Base-by-base conservation (phyloP, 2,113 vertebrate genomes). In the Scomber scombrus region DNA sequence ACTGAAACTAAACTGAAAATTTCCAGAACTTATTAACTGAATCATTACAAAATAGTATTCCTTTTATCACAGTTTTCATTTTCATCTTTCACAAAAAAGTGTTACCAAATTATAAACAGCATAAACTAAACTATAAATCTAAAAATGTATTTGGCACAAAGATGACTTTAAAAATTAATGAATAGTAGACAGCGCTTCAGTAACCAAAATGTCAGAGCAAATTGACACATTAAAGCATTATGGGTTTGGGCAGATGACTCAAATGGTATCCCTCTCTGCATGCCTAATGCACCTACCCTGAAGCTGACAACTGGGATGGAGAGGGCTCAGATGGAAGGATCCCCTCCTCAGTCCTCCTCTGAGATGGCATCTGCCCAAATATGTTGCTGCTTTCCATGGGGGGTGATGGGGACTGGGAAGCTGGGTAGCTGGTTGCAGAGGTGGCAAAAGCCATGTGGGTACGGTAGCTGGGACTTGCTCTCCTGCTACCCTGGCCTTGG, bases 251-350 rank as follows among this genome's bases (percentile, higher is more conserved):
- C 87, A 88, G 86, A 93, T 93, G 90, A 87, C 58, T 89, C 52
- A 83, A 88, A 91, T 89, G 82, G 69, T 68, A 72, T 92, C 81
- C 85, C 79, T 90, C 67, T 79, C 85, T 91, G 74, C 65, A 92
- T 91, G 89, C 86, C 91, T 91, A 84, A 2, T 80, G 88, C 93
- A 98, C 98, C 97, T 97, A 98, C 98, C 98, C 97, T 95, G 97
- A 96, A 96, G 97, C 84, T 88, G 97, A 96, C 95, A 97, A 96
- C 85, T 97, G 97, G 89, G 97, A 95, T 90, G 96, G 94, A 82
- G 98, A 97, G 80, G 95, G 94, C 94, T 98, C 97, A 57, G 97
- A 97, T 89, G 97, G 95, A 95, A 98, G 97, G 86, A 97, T 96
- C 93, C 95, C 98, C 95, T 98, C 97, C 89, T 94, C 95, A 84